These are phyloP conservation scores for Gobio gobio DNA, from an alignment of 2,113 vertebrate genomes.

Conservation along the genomic window DNA sequence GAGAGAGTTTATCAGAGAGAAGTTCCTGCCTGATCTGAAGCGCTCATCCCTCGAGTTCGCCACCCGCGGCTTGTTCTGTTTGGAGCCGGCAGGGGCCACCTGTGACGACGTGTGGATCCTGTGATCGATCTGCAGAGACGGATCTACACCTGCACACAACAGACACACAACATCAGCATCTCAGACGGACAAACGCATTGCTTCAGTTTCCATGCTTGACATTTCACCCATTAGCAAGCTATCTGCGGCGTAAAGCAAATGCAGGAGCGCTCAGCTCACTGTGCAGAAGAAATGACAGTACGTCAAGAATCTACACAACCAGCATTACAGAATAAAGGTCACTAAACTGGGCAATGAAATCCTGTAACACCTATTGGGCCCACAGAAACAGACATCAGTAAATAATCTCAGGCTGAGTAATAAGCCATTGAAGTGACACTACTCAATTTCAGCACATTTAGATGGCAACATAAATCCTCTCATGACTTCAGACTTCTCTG, in stretches of 20 bases:
- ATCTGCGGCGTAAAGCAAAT: neutral
- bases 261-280: neutral
- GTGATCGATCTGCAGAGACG: constrained; percentile 86
- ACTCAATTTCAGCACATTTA: neutral
- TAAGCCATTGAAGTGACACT: neutral
- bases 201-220: neutral
- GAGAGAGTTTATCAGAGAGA: neutral
- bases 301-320: neutral
- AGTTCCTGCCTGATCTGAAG: constrained; percentile 86
- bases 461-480: constrained; percentile 51
- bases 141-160: constrained; percentile 84
- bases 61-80: constrained; percentile 84
- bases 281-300: neutral
- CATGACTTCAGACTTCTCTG: constrained; percentile 15
- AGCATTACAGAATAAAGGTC: constrained; percentile 3
- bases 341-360: constrained; percentile 11
- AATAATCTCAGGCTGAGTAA: neutral
- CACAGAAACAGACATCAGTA: neutral
- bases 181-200: neutral
- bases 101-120: constrained; percentile 80
- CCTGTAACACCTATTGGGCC: constrained; percentile 9
- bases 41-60: constrained; percentile 89
- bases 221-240: neutral
- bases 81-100: constrained; percentile 68
- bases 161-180: neutral